Base-by-base conservation (phyloP, 2,797 vertebrate genomes). In the Dicrostonyx torquatus region DNA sequence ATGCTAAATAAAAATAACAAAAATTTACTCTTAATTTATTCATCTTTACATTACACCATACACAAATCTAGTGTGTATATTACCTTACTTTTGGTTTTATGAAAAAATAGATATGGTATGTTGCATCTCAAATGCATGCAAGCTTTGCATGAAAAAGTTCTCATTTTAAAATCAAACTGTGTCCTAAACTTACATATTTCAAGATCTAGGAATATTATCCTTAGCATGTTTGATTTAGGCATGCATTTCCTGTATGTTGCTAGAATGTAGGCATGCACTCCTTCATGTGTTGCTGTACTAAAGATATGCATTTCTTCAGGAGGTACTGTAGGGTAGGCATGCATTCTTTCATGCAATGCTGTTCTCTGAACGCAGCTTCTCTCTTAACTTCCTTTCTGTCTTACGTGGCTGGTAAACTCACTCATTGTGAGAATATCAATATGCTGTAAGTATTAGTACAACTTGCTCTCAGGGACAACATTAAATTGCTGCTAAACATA, bases 351-450 rank as follows among this genome's bases (percentile, higher is more conserved):
- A 34, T 24, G 34, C 18, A 75, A 14, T 13, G 2, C 3, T 88
- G 1, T 40, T 24, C 15, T 4, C 3, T 48, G 5, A 0, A 50
- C 0, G 3, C 5, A 18, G 3, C 6, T 26, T 40, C 24, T 50
- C 40, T 83, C 14, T 45, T 73, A 13, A 7, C 14, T 31, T 77
- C 26, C 13, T 70, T 43, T 73, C 50, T 55, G 5, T 34, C 48
- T 40, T 48, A 1, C 55, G 0, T 43, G 43, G 26, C 15, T 12
- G 66, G 0, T 37, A 22, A 91, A n/a, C 3, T 22, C 22, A 31
- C 1, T 18, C 8, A 7, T 37, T 29, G 11, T 22, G 40, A 18
- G 14, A 50, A 6, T 31, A 43, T 70, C 20, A 53, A 15, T 18
- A 76, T 70, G 5, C 11, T 58, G 1, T 58, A 53, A 60, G 2